Percentiles rank a stretch among this genome's conserved stretches.
phyloP scores from a whole-genome alignment of 1,140 invertebrate species.

The Antheraea pernyi region DNA sequence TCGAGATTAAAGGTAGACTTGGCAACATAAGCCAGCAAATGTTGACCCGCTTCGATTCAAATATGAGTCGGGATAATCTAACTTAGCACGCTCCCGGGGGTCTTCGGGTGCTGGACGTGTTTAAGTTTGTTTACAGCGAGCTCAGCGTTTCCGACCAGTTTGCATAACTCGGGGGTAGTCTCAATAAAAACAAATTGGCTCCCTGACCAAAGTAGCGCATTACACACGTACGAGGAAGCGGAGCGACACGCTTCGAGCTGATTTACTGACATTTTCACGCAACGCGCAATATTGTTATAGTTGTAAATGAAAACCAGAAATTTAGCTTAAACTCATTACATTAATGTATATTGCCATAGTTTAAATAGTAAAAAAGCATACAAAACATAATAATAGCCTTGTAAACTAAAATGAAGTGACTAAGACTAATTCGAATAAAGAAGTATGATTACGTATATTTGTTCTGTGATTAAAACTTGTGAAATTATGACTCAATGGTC shows the following conservation, averaged over 20 bases:
- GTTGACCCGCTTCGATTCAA: conserved; percentile 29
- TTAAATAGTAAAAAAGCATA: not conserved
- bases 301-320: conserved; percentile 30
- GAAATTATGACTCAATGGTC: too few species aligned
- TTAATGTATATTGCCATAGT: not conserved
- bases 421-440: too few species aligned
- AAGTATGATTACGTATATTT: too few species aligned
- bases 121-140: conserved; percentile 69
- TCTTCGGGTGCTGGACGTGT: conserved; percentile 48
- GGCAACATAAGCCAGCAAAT: conserved; percentile 34
- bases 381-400: not conserved
- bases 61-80: conserved; percentile 17
- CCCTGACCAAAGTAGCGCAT: conserved; percentile 64
- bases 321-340: not conserved
- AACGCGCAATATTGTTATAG: conserved; percentile 27
- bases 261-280: conserved; percentile 58
- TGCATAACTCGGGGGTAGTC: conserved; percentile 74
- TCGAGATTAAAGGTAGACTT: conserved; percentile 68
- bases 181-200: conserved; percentile 76
- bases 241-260: conserved; percentile 58
- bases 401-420: not conserved
- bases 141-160: conserved; percentile 72
- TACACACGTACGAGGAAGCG: conserved; percentile 74
- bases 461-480: too few species aligned
- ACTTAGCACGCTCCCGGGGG: conserved; percentile 27